Evolutionary conservation across 2,888 invertebrate genomes (phyloP), one percentile per base, ranked within the genome.

Genomic region (Dyspetes luteomarginatus): DNA sequence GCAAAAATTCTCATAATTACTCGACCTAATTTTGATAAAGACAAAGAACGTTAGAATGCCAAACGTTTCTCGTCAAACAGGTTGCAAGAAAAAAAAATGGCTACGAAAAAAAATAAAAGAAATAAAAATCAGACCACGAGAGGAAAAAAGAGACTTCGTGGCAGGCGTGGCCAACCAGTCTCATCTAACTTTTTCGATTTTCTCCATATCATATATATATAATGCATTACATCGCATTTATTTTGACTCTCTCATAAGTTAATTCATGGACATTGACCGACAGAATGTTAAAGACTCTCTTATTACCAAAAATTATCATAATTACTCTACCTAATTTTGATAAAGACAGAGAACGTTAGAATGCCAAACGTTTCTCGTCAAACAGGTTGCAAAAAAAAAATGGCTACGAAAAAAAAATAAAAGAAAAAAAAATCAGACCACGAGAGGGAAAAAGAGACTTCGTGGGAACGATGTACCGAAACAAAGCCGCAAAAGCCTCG

Each of bases 401-500:
- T 41, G 36, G 48, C 60, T 41, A 36, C 48, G 60, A 28, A 24
- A 22, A 28, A 58, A 26, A 19, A 48, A 22, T 19, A 48, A 50
- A 43, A 28, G 69, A 30, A 15, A 52, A 55, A 56, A 69, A 50
- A 75, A 60, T 77, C 62, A 56, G 81, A 67, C 67, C 48, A 52
- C 77, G 43, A 77, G 68, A 71, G 73, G 73, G 81, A 77, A 73
- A 82, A 68, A 71, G 81, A 77, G 78, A 77, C 83, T 84, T 84
- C 88, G 87, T 88, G 89, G 88, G 89, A 89, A 89, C 85, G 84
- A 78, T 78, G 82, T 81, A 84, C 81, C 85, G 87, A 88, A 89
- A 91, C 90, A 90, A 90, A 90, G 89, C 90, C 88, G 85, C 88
- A 88, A 84, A 88, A 67, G 67, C 87, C 88, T 86, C 85, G 86